phyloP scores from a whole-genome alignment of 2,113 vertebrate genomes.

The Malaclemys terrapin region DNA sequence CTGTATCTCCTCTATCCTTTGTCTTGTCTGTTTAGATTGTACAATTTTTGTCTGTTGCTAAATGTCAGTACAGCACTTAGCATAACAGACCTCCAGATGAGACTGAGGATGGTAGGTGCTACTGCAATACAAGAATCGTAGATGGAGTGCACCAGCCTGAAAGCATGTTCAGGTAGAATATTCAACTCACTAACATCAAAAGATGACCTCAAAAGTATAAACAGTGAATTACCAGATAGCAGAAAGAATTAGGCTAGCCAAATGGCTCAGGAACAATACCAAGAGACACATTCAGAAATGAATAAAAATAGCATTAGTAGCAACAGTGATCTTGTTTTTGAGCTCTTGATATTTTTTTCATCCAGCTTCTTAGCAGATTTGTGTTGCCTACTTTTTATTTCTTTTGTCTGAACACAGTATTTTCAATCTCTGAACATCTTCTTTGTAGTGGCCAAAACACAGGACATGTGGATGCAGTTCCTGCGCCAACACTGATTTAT shows the following conservation, averaged over 20 bases:
- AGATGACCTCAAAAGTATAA: conserved; percentile 50
- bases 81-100: neutral
- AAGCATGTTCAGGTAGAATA: conserved; percentile 37
- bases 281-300: conserved; percentile 68
- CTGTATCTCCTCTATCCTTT: neutral
- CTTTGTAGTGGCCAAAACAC: conserved; percentile 28
- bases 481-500: conserved; percentile 65
- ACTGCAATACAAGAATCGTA: neutral
- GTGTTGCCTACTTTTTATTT: conserved; percentile 59
- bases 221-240: conserved; percentile 64
- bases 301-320: conserved; percentile 55
- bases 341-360: neutral
- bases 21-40: neutral
- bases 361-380: conserved; percentile 30
- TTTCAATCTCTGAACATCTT: conserved; percentile 40
- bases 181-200: conserved; percentile 58
- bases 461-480: conserved; percentile 61
- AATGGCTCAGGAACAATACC: conserved; percentile 48
- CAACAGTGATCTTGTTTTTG: conserved; percentile 58
- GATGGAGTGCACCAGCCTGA: conserved; percentile 62
- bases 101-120: neutral
- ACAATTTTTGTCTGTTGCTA: neutral
- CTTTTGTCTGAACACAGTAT: conserved; percentile 37
- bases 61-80: neutral
- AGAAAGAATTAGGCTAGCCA: conserved; percentile 56